phyloP scores from a whole-genome alignment of 2,797 vertebrate genomes.

The Sebastes matsubarae region DNA sequence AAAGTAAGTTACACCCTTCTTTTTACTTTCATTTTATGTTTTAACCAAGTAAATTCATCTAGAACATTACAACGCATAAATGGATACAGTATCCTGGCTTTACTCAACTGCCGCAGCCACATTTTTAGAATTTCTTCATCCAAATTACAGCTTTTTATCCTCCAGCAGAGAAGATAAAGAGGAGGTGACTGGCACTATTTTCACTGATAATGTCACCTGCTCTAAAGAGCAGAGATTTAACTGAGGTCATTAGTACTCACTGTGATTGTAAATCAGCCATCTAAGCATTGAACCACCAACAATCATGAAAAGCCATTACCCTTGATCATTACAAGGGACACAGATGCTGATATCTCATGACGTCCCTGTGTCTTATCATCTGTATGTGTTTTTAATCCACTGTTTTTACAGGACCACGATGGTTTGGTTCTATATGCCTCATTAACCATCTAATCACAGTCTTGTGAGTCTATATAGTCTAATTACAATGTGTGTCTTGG shows the following conservation, averaged over 20 bases:
- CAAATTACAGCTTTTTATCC: background rate
- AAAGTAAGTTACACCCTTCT: background rate
- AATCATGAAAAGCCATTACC: background rate
- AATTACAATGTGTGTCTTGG: background rate
- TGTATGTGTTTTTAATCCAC: background rate
- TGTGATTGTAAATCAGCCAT: background rate
- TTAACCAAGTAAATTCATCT: background rate
- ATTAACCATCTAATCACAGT: background rate
- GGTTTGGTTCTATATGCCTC: background rate
- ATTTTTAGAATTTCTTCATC: background rate
- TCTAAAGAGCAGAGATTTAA: background rate
- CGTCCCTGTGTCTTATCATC: background rate
- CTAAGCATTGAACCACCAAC: background rate
- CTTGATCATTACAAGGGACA: background rate
- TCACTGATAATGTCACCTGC: background rate
- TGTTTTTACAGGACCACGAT: background rate
- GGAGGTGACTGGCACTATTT: too few relatives aligned
- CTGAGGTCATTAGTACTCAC: background rate
- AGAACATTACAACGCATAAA: background rate
- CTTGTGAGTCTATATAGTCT: background rate
- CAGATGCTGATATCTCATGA: background rate
- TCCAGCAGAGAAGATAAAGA: background rate
- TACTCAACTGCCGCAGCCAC: background rate
- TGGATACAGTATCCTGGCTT: background rate
- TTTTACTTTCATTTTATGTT: background rate